phyloP scores from a whole-genome alignment of 2,797 vertebrate species.

The Bradypus variegatus region DNA sequence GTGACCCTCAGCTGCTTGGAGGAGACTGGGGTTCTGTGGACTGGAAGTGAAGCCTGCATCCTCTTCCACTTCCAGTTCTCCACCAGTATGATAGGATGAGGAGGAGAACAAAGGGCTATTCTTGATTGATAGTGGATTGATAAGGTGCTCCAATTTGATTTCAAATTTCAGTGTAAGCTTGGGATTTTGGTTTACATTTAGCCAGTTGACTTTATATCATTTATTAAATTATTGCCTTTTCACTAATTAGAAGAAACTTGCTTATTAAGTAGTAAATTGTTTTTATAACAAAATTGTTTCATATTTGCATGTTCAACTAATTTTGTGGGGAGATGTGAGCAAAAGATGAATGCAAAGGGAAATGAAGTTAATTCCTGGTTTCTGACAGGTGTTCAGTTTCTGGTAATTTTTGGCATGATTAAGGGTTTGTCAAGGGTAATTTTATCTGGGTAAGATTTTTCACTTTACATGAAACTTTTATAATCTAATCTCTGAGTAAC shows the following conservation, averaged over 20 bases:
- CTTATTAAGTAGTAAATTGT: not conserved
- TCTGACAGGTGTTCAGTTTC: not conserved
- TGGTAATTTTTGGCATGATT: not conserved
- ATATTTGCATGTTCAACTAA: not conserved
- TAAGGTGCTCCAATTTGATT: not conserved
- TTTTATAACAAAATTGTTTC: not conserved
- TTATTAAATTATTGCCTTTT: not conserved
- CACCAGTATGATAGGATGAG: not conserved
- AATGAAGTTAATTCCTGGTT: not conserved
- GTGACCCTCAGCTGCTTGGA: not conserved
- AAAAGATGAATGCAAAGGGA: not conserved
- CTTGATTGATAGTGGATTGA: not conserved
- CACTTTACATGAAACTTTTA: not conserved
- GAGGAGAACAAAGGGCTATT: not conserved
- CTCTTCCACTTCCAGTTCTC: not conserved
- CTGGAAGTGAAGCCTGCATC: not conserved
- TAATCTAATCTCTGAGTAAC: not conserved
- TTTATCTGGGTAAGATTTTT: not conserved
- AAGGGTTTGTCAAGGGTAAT: not conserved
- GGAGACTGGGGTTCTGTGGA: not conserved
- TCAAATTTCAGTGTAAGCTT: not conserved
- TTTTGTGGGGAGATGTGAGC: not conserved
- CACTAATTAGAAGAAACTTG: not conserved
- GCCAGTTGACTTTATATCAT: not conserved
- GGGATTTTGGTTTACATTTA: not conserved